Percentiles rank a stretch among this genome's conserved stretches.
These are phyloP conservation scores for Plestiodon gilberti DNA, from an alignment of 2,113 vertebrate species.

Conservation along the genomic window DNA sequence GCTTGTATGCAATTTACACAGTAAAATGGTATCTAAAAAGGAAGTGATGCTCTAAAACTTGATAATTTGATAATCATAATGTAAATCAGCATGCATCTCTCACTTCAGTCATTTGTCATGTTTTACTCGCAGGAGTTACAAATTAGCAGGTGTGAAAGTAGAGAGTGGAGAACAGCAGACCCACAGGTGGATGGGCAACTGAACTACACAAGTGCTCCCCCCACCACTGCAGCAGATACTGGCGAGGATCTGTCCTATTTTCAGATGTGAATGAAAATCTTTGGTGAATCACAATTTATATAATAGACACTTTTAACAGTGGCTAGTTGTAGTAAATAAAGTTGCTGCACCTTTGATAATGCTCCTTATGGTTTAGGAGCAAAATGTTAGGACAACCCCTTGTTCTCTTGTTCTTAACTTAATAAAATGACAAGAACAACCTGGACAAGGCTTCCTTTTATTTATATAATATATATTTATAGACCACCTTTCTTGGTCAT, in stretches of 20 bases:
- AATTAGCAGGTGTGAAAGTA: background rate
- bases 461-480: background rate
- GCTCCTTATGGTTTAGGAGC: no score
- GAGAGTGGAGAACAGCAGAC: background rate
- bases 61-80: slow-evolving; percentile 19
- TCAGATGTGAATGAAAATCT: background rate
- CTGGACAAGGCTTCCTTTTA: no score
- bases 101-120: background rate
- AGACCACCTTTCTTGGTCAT: no score
- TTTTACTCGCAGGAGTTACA: slow-evolving; percentile 1
- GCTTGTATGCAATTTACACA: background rate
- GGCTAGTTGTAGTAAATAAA: no score
- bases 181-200: background rate
- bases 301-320: background rate
- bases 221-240: background rate
- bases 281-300: background rate
- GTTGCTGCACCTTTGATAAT: no score
- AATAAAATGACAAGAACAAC: no score
- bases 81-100: slow-evolving; percentile 6
- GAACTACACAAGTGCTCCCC: background rate
- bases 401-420: no score
- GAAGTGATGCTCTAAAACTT: background rate
- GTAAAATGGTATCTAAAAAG: background rate
- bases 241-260: background rate
- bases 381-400: no score